Evolutionary conservation across 2,113 vertebrate genomes (phyloP), one percentile per base, ranked within the genome.

Genomic region (Aythya baeri): DNA sequence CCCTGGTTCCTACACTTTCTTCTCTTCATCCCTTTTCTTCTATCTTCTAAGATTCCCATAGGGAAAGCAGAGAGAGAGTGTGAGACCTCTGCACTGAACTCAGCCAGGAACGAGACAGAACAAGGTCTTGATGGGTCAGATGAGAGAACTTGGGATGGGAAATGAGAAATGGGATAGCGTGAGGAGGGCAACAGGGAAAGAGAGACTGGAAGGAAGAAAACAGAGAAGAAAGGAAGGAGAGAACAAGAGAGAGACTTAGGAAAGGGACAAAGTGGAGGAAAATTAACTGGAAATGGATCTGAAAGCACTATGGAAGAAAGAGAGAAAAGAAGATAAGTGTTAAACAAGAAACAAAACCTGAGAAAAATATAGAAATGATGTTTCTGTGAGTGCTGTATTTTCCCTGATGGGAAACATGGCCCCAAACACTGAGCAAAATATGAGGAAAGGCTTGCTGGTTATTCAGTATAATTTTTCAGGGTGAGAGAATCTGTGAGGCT

Each of bases 201-300:
- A 50, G 22, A 88, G 22, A 52, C 54, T 46, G 58, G 11, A 74
- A 91, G 32, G 43, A 87, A 71, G 34, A 43, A 17, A 83, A 62
- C 6, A 50, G 66, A 68, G 63, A 44, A 0, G 0, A 82, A 92
- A 79, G 22, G 50, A 63, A 75, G 38, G 29, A 65, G 22, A 73
- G 26, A 77, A 41, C 23, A 38, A 65, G 57, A 83, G 21, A 72
- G 29, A 54, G 13, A 62, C 57, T 41, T 82, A 86, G 62, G 31
- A 78, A 72, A 52, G 55, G 31, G 62, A 63, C 7, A 68, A 86
- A 88, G 43, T 34, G 23, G 38, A 90, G 26, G 58, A 84, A 93
- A 94, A 93, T 82, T 84, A 92, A 92, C 57, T 73, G 74, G 74
- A 93, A 94, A 92, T 82, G 66, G 59, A 80, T 57, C 73, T 90